Evolutionary conservation across 2,888 invertebrate genomes (phyloP).

Genomic region (Orthosia gracilis): DNA sequence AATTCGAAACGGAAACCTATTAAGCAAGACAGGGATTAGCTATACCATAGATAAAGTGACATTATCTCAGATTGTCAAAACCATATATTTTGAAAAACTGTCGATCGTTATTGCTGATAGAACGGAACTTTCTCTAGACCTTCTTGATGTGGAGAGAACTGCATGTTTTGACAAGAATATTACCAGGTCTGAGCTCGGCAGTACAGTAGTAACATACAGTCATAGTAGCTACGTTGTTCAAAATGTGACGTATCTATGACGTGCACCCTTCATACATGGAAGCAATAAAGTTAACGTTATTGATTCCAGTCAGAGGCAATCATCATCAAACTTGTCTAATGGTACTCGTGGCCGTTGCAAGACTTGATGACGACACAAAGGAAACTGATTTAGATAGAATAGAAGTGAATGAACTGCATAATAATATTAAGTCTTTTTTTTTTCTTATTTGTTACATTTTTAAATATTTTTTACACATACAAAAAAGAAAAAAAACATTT

Average conservation of each 20-base stretch:
- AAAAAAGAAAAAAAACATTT: no score
- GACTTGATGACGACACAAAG: constrained; percentile 24
- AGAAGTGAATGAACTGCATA: neutral
- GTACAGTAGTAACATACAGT: no score
- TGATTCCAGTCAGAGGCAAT: constrained; percentile 20
- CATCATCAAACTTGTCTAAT: constrained; percentile 41
- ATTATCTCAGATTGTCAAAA: no score
- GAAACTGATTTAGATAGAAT: neutral
- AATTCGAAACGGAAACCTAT: no score
- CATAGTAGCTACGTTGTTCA: neutral
- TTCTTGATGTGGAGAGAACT: neutral
- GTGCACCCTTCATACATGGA: neutral
- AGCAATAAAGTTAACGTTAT: constrained; percentile 34
- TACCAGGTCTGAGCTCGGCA: neutral
- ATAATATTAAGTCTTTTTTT: no score
- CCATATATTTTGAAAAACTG: no score
- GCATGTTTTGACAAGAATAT: neutral
- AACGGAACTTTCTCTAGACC: no score
- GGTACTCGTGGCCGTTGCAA: constrained; percentile 27
- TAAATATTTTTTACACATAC: no score
- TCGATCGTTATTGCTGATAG: no score
- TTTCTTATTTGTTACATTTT: no score
- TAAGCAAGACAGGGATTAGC: no score
- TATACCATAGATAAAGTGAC: no score
- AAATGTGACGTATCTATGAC: neutral